phyloP scores from a whole-genome alignment of 1,140 invertebrate species.

The Pseudomyrmex pallidus region DNA sequence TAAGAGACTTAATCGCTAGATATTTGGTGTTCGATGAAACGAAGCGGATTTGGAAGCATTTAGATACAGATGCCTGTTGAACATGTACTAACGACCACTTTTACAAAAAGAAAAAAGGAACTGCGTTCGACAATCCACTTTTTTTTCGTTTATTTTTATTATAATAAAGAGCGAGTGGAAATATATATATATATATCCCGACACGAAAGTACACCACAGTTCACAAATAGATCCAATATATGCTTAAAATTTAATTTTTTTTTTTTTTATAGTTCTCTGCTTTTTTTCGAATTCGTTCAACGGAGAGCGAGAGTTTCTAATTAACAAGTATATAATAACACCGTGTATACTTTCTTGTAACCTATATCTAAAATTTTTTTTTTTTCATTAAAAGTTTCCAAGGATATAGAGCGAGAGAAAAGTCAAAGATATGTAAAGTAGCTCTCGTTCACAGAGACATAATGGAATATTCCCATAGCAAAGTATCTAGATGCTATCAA shows the following conservation, averaged over 20 bases:
- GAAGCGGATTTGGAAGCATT: slow-evolving; percentile 70
- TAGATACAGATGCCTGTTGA: slow-evolving; percentile 68
- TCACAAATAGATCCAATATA: slow-evolving; percentile 57
- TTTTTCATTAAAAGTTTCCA: slow-evolving; percentile 50
- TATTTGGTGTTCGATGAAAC: slow-evolving; percentile 70
- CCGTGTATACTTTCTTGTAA: slow-evolving; percentile 52
- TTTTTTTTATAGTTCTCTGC: too few relatives aligned
- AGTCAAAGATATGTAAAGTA: slow-evolving; percentile 56
- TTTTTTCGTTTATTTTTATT: background rate
- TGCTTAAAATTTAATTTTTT: slow-evolving; percentile 12
- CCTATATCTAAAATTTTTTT: slow-evolving; percentile 38
- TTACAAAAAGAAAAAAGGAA: slow-evolving; percentile 63
- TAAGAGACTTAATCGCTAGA: slow-evolving; percentile 70
- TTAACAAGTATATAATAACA: slow-evolving; percentile 43
- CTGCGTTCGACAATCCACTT: slow-evolving; percentile 45
- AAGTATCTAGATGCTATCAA: slow-evolving; percentile 70
- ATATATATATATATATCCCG: slow-evolving; percentile 26
- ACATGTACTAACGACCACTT: slow-evolving; percentile 63
- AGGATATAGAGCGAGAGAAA: slow-evolving; percentile 42
- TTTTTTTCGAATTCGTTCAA: slow-evolving; percentile 41
- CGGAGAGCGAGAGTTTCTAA: slow-evolving; percentile 50
- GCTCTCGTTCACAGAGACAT: slow-evolving; percentile 55
- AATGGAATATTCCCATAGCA: slow-evolving; percentile 69
- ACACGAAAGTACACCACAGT: slow-evolving; percentile 52
- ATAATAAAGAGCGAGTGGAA: slow-evolving; percentile 55